Conservation (phyloP, 2,113 vertebrate genomes). For the Ardeotis arabs region DNA sequence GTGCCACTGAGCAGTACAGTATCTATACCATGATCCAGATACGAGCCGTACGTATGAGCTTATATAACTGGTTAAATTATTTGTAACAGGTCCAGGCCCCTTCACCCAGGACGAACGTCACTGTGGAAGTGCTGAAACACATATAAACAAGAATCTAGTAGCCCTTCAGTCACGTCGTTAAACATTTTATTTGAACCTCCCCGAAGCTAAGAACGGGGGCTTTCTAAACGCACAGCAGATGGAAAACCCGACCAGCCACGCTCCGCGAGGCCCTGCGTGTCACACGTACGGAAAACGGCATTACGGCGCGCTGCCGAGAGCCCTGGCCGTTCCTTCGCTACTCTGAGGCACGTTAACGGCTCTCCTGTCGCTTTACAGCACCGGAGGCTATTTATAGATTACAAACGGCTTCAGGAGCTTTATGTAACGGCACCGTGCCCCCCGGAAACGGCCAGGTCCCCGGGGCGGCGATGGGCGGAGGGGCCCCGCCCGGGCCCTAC, state of each 20-base stretch:
- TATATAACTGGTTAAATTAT: background rate
- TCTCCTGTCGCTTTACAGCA: background rate
- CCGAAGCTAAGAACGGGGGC: rapidly evolving
- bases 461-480: background rate
- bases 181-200: background rate
- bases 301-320: rapidly evolving
- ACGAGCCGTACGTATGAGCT: background rate
- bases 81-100: background rate
- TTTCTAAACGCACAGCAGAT: background rate
- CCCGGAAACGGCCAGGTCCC: background rate
- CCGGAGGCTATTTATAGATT: background rate
- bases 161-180: rapidly evolving
- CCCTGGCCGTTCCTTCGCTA: background rate
- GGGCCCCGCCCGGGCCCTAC: background rate
- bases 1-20: background rate
- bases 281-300: rapidly evolving
- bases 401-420: background rate
- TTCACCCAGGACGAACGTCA: background rate
- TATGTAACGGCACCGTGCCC: rapidly evolving
- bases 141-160: rapidly evolving
- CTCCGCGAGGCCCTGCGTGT: rapidly evolving
- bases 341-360: background rate
- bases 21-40: background rate
- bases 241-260: rapidly evolving
- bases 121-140: rapidly evolving